Base-by-base conservation (phyloP, 2,888 invertebrate species). In the Plusia festucae region DNA sequence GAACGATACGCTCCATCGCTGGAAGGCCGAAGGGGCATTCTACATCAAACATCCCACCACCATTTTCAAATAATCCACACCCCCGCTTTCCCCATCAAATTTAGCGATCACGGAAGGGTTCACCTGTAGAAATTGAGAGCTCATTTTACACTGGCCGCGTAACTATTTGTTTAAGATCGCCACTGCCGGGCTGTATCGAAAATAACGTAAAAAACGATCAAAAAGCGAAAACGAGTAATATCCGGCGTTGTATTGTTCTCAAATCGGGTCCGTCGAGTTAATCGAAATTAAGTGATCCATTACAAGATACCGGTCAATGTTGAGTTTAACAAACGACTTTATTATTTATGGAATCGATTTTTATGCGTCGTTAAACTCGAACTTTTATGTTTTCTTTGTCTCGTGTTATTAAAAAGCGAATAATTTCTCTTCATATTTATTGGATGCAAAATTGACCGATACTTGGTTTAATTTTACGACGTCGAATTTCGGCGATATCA, bases 251-350 rank as follows among this genome's bases (percentile, higher is more conserved):
- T 90, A 93, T 93, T 93, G 94, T 94, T 93, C 89, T 85, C 84
- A 79, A 85, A 84, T 84, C 79, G 73, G 84, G 86, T 86, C 87
- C 87, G 89, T 82, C 78, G 83, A 85, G 89, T 89, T 93, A 93
- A 93, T 93, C 93, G 93, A 93, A 93, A 94, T 93, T 93, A 93
- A 94, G 94, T 92, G 94, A 94, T 93, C 93, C 93, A 93, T 93
- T 92, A 90, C 91, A 90, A 89, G 93, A 93, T 93, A 93, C 91
- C 88, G 88, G 90, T 84, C 82, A 82, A 78, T 77, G 77, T 85
- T 85, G 85, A 86, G 82, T 86, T 90, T 86, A 88, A 89, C 88
- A 87, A 89, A 89, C 89, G 89, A 87, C 87, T 85, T 82, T 86
- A 87, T 88, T 92, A 90, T 90, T 91, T 92, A 91, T 90, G 83